Base-by-base conservation (phyloP, 2,797 vertebrate genomes). In the Scyliorhinus canicula region DNA sequence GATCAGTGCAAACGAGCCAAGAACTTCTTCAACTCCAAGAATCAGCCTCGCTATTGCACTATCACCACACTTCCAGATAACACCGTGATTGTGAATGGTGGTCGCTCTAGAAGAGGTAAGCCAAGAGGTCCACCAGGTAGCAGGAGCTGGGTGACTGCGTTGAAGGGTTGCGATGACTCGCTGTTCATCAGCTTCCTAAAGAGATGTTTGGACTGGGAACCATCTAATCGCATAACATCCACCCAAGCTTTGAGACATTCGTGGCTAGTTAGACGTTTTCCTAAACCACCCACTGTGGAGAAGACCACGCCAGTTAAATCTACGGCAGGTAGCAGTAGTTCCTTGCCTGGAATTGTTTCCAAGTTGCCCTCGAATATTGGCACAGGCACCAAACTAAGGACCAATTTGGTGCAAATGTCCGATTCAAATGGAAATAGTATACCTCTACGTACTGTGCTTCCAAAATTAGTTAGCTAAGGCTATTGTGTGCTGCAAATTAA, bases 21-120 rank as follows among this genome's bases (percentile, higher is more conserved):
- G 97, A 99, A 99, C 98, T 99, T 99, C 96, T 98, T 99, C 97
- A 99, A 97, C 97, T 99, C 99, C 74, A 99, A 99, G 97, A 99
- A 99, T 85, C 98, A 99, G 52, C 99, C 99, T 2, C 99, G 99
- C 71, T 99, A 99, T 97, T 99, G 99, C 95, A 98, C 98, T 0
- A 97, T 97, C 84, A 97, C 97, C 67, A 98, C 98, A 0, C 98
- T 99, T 55, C 96, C 98, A 0, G 99, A 98, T 0, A 99, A 99
- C 44, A 98, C 98, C 95, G 97, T 98, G 3, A 98, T 98, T 95
- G 97, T 99, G 3, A 98, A 97, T 0, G 99, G 98, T 52, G 97
- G 98, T 28, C 98, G 98, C 47, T 99, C 99, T 0, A 98, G 98
- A 47, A 97, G 99, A 1, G 99, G 99, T 24, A 99, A 99, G 95